These are phyloP conservation scores for Misgurnus anguillicaudatus DNA, from an alignment of 2,113 vertebrate species.

Conservation along the genomic window DNA sequence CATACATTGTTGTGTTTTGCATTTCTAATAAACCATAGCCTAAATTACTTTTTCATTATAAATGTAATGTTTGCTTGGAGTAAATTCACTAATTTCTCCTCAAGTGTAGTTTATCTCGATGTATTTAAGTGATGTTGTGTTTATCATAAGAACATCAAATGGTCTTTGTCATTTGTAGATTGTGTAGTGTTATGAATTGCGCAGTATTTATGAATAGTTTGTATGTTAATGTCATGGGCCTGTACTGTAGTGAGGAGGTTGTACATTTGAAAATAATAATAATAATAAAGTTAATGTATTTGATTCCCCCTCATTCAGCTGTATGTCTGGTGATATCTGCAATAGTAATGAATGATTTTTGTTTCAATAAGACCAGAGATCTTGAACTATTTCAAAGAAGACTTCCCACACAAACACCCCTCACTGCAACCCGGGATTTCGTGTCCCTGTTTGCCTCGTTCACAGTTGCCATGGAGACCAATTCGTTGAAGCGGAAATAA, in stretches of 20 bases:
- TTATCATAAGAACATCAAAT: slow-evolving; percentile 59
- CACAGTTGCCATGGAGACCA: neutral
- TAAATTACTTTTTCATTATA: slow-evolving; percentile 1
- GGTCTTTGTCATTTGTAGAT: neutral
- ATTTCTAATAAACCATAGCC: neutral
- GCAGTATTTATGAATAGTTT: slow-evolving; percentile 10
- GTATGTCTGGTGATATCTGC: no score
- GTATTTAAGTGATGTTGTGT: slow-evolving; percentile 40
- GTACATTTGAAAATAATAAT: neutral
- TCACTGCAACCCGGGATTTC: neutral
- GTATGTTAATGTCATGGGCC: neutral
- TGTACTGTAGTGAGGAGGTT: slow-evolving; percentile 26
- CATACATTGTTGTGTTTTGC: slow-evolving; percentile 27
- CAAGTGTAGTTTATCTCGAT: slow-evolving; percentile 38
- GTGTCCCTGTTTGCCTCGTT: neutral
- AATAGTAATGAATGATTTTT: neutral
- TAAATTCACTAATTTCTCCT: neutral
- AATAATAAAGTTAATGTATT: neutral
- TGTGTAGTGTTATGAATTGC: neutral
- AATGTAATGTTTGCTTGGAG: slow-evolving; percentile 23
- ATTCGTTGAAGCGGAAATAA: neutral
- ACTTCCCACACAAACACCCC: neutral
- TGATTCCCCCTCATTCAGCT: neutral
- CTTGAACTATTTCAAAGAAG: neutral
- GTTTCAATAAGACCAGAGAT: neutral